Conservation (phyloP, 2,888 invertebrate species). For the Oxycera nigricornis region DNA sequence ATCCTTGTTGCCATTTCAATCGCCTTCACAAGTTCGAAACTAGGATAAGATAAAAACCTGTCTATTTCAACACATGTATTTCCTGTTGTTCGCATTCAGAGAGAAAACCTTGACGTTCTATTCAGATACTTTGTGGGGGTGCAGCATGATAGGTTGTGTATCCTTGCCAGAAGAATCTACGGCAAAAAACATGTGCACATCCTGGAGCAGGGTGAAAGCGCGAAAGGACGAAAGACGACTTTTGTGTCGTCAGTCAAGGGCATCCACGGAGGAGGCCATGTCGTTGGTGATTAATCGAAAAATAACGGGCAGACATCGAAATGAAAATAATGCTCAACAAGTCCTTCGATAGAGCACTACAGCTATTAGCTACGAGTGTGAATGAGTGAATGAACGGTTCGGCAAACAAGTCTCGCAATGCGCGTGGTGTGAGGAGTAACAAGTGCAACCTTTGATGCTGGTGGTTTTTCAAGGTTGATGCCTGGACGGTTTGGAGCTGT, state of each 20-base stretch:
- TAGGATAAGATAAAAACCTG: not conserved
- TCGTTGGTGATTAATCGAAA: not conserved
- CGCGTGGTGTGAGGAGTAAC: not conserved
- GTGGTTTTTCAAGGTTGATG: conserved; percentile 37
- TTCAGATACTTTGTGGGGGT: not conserved
- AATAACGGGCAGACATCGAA: not conserved
- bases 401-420: not conserved
- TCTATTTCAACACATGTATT: not conserved
- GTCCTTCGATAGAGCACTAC: not conserved
- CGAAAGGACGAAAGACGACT: not conserved
- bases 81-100: not conserved
- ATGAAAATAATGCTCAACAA: conserved; percentile 19
- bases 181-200: too few relatives aligned
- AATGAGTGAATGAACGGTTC: not conserved
- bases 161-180: not conserved
- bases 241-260: not conserved
- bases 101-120: not conserved
- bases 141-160: not conserved
- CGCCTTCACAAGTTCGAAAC: not conserved
- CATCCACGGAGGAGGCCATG: not conserved
- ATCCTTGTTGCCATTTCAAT: not conserved
- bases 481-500: not conserved
- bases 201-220: not conserved
- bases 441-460: conserved; percentile 20
- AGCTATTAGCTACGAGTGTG: not conserved